Conservation (phyloP, 1,140 invertebrate genomes). For the Pomphorhynchus laevis region DNA sequence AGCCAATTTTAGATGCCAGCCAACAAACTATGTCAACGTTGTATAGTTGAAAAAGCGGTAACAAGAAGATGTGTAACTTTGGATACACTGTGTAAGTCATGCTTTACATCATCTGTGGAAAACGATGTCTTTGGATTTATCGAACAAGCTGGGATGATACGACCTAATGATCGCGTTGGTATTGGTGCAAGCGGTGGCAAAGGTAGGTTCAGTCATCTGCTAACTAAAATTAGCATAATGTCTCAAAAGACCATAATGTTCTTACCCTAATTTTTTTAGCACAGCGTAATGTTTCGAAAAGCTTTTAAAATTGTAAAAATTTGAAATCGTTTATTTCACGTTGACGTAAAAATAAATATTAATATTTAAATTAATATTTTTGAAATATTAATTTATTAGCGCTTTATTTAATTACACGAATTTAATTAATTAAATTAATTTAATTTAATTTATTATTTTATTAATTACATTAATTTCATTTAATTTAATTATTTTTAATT, state of each 20-base stretch:
- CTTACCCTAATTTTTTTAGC: background rate
- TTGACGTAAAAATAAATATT: background rate
- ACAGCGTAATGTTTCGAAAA: background rate
- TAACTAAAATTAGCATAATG: too few relatives aligned
- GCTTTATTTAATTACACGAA: too few relatives aligned
- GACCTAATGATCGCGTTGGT: constrained; percentile 46
- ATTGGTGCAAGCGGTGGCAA: constrained; percentile 89
- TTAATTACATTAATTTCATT: too few relatives aligned
- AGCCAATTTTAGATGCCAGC: too few relatives aligned
- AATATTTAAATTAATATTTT: background rate
- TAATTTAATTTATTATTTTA: too few relatives aligned
- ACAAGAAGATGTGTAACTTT: too few relatives aligned
- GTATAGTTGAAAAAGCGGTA: too few relatives aligned
- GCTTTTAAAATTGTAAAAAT: background rate
- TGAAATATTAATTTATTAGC: background rate
- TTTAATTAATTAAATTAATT: too few relatives aligned
- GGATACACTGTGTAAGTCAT: constrained; percentile 65
- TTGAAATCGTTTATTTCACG: background rate
- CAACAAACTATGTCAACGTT: too few relatives aligned
- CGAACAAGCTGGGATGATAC: constrained; percentile 40
- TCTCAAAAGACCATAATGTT: background rate
- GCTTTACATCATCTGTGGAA: constrained; percentile 72
- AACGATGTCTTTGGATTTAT: constrained; percentile 82
- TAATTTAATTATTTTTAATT: too few relatives aligned
- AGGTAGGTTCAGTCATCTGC: constrained; percentile 20